Evolutionary conservation across 2,888 invertebrate species (phyloP).

Genomic region (Oligia strigilis): DNA sequence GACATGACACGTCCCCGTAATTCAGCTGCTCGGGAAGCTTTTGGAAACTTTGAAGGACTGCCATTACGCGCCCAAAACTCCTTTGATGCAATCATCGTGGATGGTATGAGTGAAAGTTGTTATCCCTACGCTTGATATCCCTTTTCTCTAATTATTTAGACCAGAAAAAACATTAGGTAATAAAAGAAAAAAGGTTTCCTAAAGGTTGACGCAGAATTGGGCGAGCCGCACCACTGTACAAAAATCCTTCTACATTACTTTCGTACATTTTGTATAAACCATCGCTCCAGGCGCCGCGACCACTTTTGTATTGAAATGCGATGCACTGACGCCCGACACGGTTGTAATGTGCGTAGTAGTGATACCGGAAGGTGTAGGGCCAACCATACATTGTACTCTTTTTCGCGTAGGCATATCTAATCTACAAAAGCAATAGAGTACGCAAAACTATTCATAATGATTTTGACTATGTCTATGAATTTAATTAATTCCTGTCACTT

Average conservation of each 20-base stretch:
- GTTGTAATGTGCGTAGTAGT: neutral
- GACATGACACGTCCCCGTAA: neutral
- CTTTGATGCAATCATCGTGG: conserved; percentile 2
- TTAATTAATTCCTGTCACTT: neutral
- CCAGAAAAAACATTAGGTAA: neutral
- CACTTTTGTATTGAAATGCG: neutral
- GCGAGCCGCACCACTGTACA: neutral
- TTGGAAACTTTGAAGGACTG: conserved; percentile 21
- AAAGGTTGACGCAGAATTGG: neutral
- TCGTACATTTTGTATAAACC: neutral
- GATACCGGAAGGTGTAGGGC: neutral
- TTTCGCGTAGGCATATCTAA: neutral
- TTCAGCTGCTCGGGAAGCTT: neutral
- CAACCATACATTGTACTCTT: neutral
- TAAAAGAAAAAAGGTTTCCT: too few species aligned
- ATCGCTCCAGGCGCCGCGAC: neutral
- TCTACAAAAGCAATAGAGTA: too few species aligned
- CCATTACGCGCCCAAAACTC: neutral
- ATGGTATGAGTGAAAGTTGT: neutral
- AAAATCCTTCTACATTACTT: neutral
- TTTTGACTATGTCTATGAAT: too few species aligned
- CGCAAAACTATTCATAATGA: neutral
- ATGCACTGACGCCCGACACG: too few species aligned
- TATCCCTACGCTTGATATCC: neutral
- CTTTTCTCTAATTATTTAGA: neutral